These are phyloP conservation scores for Tetragonula clypearis DNA, from an alignment of 1,140 invertebrate species.

Conservation along the genomic window DNA sequence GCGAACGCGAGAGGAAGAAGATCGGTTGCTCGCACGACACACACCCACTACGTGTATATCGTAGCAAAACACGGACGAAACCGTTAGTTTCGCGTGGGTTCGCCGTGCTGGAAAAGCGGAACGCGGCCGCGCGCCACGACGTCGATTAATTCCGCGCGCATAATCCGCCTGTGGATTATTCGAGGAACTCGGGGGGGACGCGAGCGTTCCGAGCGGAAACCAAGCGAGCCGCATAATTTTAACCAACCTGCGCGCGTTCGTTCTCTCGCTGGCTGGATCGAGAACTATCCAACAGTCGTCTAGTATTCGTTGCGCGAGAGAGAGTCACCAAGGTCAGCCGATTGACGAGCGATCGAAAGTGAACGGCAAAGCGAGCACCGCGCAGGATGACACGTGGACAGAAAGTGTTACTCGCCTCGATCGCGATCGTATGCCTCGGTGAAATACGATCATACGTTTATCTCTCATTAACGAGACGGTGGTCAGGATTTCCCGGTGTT, in stretches of 20 bases:
- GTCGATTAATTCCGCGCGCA: constrained; percentile 33
- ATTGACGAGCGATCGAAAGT: constrained; percentile 50
- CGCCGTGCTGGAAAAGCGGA: background rate
- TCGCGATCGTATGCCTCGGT: constrained; percentile 47
- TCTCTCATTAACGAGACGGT: constrained; percentile 43
- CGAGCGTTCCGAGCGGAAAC: constrained; percentile 20
- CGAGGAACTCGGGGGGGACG: constrained; percentile 39
- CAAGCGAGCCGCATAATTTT: constrained; percentile 26
- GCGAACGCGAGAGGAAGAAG: background rate
- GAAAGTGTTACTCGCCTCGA: background rate
- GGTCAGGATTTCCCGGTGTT: constrained; percentile 45
- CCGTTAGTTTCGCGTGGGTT: constrained; percentile 19
- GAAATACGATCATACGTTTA: constrained; percentile 59
- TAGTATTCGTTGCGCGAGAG: background rate
- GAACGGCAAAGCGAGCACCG: constrained; percentile 23
- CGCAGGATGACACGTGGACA: background rate
- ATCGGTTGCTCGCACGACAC: background rate
- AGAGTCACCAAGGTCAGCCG: constrained; percentile 36
- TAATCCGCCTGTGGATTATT: constrained; percentile 33
- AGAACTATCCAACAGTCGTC: background rate
- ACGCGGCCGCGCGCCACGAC: constrained; percentile 3
- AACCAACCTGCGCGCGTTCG: background rate
- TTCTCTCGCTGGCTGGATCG: constrained; percentile 23
- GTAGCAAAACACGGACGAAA: background rate
- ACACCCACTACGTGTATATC: no score